Percentiles rank a stretch among this genome's conserved stretches.
Conservation (phyloP, 2,888 invertebrate genomes). For the Nemoura dubitans region DNA sequence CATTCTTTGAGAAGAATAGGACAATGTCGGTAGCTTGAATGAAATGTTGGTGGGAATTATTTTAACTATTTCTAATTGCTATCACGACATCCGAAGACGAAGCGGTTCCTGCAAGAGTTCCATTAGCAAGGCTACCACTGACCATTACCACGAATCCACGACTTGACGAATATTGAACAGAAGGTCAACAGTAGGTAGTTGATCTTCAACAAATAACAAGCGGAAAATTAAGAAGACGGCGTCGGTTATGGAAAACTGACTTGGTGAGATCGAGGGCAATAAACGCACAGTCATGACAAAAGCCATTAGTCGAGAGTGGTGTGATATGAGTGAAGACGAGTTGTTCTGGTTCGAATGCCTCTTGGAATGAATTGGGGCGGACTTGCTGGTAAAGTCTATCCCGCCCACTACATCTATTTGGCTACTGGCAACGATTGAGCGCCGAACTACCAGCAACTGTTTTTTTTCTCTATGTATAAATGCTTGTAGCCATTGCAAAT, state of each 20-base stretch:
- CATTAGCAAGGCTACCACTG: background rate
- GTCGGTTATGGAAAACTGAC: background rate
- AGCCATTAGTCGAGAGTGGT: constrained; percentile 7
- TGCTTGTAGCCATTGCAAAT: background rate
- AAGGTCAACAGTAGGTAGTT: constrained; percentile 7
- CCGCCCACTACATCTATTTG: constrained; percentile 12
- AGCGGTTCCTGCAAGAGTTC: background rate
- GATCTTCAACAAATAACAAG: background rate
- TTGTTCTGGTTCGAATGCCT: background rate
- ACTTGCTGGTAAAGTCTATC: background rate
- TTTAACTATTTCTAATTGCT: background rate
- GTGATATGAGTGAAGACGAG: background rate
- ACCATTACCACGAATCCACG: background rate
- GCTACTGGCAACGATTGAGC: background rate
- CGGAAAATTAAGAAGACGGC: background rate
- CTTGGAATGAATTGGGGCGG: background rate
- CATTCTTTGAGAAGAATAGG: too few relatives aligned
- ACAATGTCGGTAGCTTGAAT: too few relatives aligned
- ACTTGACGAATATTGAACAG: background rate
- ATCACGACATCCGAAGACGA: background rate
- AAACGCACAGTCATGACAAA: background rate
- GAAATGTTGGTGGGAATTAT: too few relatives aligned
- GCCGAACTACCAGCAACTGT: background rate
- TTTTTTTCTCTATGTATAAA: too few relatives aligned
- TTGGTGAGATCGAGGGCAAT: background rate